Percentiles rank a stretch among this genome's conserved stretches.
phyloP scores from a whole-genome alignment of 1,140 invertebrate genomes.

The Orchesella cincta region DNA sequence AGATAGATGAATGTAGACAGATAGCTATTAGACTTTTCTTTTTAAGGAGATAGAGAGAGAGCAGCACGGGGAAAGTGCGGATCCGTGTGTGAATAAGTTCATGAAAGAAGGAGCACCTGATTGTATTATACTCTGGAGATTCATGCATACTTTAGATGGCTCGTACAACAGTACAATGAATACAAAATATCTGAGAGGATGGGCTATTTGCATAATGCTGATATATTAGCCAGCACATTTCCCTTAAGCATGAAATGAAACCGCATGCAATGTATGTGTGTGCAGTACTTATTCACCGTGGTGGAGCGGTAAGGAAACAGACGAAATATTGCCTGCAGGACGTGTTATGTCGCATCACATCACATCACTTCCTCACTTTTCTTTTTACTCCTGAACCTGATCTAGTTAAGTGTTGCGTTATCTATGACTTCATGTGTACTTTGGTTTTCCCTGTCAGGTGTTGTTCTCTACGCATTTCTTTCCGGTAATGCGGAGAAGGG shows the following conservation, averaged over 20 bases:
- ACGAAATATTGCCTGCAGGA: neutral
- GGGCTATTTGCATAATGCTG: slow-evolving; percentile 45
- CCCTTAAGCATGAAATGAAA: slow-evolving; percentile 6
- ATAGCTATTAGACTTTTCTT: no score
- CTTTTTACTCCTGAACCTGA: neutral
- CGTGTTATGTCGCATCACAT: slow-evolving; percentile 20
- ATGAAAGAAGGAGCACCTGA: neutral
- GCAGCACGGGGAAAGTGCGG: neutral
- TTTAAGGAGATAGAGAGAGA: no score
- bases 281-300: no score
- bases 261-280: no score
- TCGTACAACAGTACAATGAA: slow-evolving; percentile 12
- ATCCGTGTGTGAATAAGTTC: neutral
- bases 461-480: no score
- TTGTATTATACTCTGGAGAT: slow-evolving; percentile 24
- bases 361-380: slow-evolving; percentile 26
- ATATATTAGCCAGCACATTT: slow-evolving; percentile 39
- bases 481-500: no score
- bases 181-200: slow-evolving; percentile 17
- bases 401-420: neutral
- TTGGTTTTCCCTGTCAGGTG: no score
- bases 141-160: neutral
- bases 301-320: neutral
- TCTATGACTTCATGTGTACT: neutral
- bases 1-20: no score